phyloP scores from a whole-genome alignment of 1,140 invertebrate genomes.

The Drosophila lowei region DNA sequence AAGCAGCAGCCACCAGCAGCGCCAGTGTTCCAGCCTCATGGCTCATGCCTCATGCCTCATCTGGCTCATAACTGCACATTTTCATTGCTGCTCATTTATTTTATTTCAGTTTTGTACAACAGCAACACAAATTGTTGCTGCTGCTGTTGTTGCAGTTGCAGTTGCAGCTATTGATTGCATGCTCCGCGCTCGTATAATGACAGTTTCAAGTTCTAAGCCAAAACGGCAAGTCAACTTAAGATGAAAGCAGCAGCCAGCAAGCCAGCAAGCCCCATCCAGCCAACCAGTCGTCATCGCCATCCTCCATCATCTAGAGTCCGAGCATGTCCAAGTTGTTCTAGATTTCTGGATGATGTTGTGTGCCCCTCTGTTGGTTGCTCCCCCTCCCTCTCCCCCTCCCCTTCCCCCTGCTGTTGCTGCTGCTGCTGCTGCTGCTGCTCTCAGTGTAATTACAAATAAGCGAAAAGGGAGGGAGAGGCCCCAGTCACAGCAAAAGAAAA shows the following conservation, averaged over 20 bases:
- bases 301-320: constrained; percentile 66
- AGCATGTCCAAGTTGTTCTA: constrained; percentile 80
- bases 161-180: constrained; percentile 71
- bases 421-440: constrained; percentile 35
- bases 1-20: constrained; percentile 17
- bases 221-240: constrained; percentile 65
- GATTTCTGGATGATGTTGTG: constrained; percentile 52
- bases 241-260: constrained; percentile 29
- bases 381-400: no score
- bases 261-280: constrained; percentile 26
- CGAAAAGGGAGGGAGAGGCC: constrained; percentile 10
- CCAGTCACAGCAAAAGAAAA: not conserved
- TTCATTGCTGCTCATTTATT: constrained; percentile 77
- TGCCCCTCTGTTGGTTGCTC: not conserved
- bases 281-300: constrained; percentile 43
- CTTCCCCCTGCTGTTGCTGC: constrained; percentile 5
- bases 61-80: constrained; percentile 78
- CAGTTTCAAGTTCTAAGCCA: constrained; percentile 82
- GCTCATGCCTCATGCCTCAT: constrained; percentile 19
- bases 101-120: constrained; percentile 69
- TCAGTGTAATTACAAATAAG: constrained; percentile 73
- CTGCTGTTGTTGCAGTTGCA: constrained; percentile 17
- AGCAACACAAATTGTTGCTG: constrained; percentile 37
- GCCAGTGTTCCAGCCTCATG: no score
- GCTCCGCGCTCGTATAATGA: constrained; percentile 78